A percentile compares a stretch with the other conserved stretches of the same genome.
Evolutionary conservation across 2,888 invertebrate species (phyloP).

Genomic region (Caenorhabditis sp.): DNA sequence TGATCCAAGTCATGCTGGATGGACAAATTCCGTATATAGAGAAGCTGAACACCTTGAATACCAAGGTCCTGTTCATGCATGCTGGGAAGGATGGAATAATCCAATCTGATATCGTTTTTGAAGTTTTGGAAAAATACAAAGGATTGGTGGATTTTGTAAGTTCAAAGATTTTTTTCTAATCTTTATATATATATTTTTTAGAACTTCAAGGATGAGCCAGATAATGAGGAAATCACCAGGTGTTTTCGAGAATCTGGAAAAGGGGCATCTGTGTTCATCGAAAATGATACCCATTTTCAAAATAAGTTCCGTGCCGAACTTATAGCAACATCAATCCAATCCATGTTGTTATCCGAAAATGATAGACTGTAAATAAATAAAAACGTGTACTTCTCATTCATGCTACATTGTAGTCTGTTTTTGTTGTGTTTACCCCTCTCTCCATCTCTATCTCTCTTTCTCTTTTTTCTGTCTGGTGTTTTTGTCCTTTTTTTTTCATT

Average conservation of each 20-base stretch:
- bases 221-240: not conserved
- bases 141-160: constrained; percentile 24
- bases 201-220: not conserved
- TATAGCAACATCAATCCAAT: not conserved
- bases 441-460: not conserved
- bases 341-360: not conserved
- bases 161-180: not conserved
- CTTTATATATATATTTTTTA: not conserved
- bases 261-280: constrained; percentile 39
- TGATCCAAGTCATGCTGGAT: constrained; percentile 26
- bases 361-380: not conserved
- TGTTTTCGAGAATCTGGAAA: not conserved
- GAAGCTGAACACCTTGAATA: constrained; percentile 20
- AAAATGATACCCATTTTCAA: constrained; percentile 43
- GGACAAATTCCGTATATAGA: constrained; percentile 30
- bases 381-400: not conserved
- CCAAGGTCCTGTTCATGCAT: not conserved
- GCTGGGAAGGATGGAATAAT: constrained; percentile 42
- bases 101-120: constrained; percentile 34
- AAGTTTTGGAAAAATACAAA: constrained; percentile 32
- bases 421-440: not conserved
- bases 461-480: not conserved
- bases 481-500: not conserved
- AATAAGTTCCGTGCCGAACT: constrained; percentile 44
- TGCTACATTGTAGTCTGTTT: too few relatives aligned